Evolutionary conservation across 1,140 invertebrate genomes (phyloP).

Genomic region (Uloborus diversus): DNA sequence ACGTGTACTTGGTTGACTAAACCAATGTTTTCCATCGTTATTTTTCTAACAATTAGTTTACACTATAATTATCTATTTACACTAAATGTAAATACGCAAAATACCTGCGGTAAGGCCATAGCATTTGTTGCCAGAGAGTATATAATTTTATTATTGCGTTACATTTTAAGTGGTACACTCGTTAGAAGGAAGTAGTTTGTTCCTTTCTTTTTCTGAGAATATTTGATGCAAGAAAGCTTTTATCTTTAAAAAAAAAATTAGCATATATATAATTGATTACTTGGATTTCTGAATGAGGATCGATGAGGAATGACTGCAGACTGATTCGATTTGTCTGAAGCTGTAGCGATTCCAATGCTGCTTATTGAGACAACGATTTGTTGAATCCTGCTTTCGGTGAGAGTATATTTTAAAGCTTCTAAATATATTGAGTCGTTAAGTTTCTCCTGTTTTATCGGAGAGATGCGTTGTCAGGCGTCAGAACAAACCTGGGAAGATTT

Average conservation of each 20-base stretch:
- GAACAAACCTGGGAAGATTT: background rate
- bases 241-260: conserved; percentile 42
- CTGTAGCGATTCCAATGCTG: too few relatives aligned
- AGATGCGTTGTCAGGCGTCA: too few relatives aligned
- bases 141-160: conserved; percentile 51
- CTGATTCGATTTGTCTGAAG: too few relatives aligned
- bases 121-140: conserved; percentile 41
- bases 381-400: conserved; percentile 21
- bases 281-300: too few relatives aligned
- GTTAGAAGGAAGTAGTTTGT: conserved; percentile 39
- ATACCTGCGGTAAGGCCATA: conserved; percentile 1
- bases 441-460: conserved; percentile 4
- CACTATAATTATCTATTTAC: conserved; percentile 55
- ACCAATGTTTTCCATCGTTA: conserved; percentile 57
- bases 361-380: conserved; percentile 18
- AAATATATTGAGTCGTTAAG: conserved; percentile 3
- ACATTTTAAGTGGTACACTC: conserved; percentile 43
- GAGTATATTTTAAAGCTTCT: conserved; percentile 48
- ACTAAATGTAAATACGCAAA: conserved; percentile 55
- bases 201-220: conserved; percentile 44
- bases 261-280: too few relatives aligned
- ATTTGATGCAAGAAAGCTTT: conserved; percentile 41
- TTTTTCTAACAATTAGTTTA: conserved; percentile 58
- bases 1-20: conserved; percentile 57
- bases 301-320: too few relatives aligned